Evolutionary conservation across 2,113 vertebrate genomes (phyloP), one percentile per base, ranked within the genome.

Genomic region (Corythaeola cristata): DNA sequence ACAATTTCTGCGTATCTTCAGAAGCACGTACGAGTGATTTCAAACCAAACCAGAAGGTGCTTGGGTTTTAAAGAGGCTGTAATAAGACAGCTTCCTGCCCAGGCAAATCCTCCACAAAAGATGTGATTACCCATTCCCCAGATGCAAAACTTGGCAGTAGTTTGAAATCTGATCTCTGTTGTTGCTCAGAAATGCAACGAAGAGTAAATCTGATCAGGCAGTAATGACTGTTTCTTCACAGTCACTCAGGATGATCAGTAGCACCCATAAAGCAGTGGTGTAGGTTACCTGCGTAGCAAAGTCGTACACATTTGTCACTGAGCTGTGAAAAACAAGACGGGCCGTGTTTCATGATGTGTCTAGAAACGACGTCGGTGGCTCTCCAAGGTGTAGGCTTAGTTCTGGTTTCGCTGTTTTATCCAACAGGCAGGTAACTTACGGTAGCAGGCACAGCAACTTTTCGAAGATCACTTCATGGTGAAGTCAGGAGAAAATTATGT

Each of bases 341-440:
- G 21, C 41, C 5, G 1, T 7, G 1, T 35, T 35, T 20, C 7
- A 3, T 20, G 33, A 0, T 21, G 6, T 10, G 11, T 14, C 41
- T 45, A 15, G 27, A 56, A 67, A 27, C 10, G 2, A 5, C 20
- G 20, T 5, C 67, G 20, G 15, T 37, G n/a, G n/a, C 41, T 59
- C 3, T 35, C 13, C 23, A 12, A 4, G 12, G 6, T n/a, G 26
- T 13, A 8, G 4, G 12, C 49, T 27, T n/a, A 5, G 11, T 55
- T 60, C 44, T 83, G 52, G 15, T 63, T 77, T 53, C 8, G 5
- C 39, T 28, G 14, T 30, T 83, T 50, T n/a, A 30, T n/a, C 64
- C 56, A 66, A 17, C 17, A 24, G 19, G 39, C 19, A 32, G 47
- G 74, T 53, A 41, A 45, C 12, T 4, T 4, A 20, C n/a, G 24